These are phyloP conservation scores for Stegodyphus mimosarum DNA, from an alignment of 1,140 invertebrate genomes.

Conservation along the genomic window DNA sequence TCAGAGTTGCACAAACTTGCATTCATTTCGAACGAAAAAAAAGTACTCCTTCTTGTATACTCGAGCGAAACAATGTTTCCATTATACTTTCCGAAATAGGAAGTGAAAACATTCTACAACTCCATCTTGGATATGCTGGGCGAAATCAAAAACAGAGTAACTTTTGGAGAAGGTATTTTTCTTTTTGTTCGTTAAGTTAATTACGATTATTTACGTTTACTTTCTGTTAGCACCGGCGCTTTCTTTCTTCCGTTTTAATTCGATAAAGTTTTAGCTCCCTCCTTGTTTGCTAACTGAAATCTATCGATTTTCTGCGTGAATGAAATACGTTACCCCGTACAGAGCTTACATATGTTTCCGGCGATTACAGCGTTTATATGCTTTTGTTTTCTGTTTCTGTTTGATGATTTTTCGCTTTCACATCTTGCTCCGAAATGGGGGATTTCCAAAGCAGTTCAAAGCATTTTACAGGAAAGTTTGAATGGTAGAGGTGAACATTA, in stretches of 20 bases:
- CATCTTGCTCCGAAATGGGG: neutral
- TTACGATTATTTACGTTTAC: conserved; percentile 34
- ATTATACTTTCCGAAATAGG: neutral
- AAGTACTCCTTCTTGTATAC: too few relatives aligned
- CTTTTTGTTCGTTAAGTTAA: conserved; percentile 13
- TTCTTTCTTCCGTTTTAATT: conserved; percentile 25
- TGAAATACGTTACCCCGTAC: neutral
- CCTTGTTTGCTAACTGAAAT: conserved; percentile 11
- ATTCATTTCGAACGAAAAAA: too few relatives aligned
- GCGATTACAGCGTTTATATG: neutral
- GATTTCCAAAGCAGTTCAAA: neutral
- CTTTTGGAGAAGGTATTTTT: neutral
- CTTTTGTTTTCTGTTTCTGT: neutral
- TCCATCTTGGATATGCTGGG: conserved; percentile 1
- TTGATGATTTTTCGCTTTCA: neutral
- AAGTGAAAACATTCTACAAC: conserved; percentile 9
- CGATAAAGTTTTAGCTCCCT: conserved; percentile 11
- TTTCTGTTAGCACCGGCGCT: conserved; percentile 8
- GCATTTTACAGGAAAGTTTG: neutral
- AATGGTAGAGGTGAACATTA: too few relatives aligned
- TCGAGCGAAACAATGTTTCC: neutral
- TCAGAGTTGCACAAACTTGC: too few relatives aligned
- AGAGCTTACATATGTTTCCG: neutral
- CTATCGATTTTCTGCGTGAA: conserved; percentile 18
- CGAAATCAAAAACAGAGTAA: conserved; percentile 14